Conservation (phyloP, 2,797 vertebrate genomes). For the Sebastes umbrosus region DNA sequence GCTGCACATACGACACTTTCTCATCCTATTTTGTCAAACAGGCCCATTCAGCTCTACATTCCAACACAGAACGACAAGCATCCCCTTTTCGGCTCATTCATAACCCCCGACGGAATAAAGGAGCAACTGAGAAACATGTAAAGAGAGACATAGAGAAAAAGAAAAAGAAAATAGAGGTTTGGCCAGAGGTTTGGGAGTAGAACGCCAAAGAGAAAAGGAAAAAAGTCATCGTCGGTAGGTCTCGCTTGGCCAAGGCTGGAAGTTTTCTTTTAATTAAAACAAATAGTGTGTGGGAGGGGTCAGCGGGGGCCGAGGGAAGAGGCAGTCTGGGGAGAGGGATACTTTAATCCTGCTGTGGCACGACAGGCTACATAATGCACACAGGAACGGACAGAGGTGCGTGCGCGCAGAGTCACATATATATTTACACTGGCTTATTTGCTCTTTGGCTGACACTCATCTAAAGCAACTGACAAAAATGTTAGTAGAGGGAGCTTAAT, state of each 20-base stretch:
- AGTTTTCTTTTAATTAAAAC: slow-evolving; percentile 83
- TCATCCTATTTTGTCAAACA: slow-evolving; percentile 65
- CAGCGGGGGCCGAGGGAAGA: slow-evolving; percentile 41
- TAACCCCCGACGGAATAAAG: slow-evolving; percentile 46
- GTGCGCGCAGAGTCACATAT: not conserved
- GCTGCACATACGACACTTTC: slow-evolving; percentile 65
- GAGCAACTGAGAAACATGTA: slow-evolving; percentile 45
- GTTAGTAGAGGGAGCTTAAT: not conserved
- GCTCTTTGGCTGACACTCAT: slow-evolving; percentile 3
- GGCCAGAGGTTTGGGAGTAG: slow-evolving; percentile 31
- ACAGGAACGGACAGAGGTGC: slow-evolving; percentile 33
- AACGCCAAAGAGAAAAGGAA: slow-evolving; percentile 54
- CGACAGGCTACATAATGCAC: slow-evolving; percentile 68
- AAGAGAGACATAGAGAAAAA: slow-evolving; percentile 29
- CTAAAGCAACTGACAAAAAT: not conserved
- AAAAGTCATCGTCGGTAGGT: slow-evolving; percentile 50
- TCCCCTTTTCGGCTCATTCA: slow-evolving; percentile 31
- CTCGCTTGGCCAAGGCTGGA: slow-evolving; percentile 57
- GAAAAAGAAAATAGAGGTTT: slow-evolving; percentile 19
- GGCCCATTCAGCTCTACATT: slow-evolving; percentile 53
- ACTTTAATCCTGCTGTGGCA: slow-evolving; percentile 81
- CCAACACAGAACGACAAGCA: slow-evolving; percentile 36
- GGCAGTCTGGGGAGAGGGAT: slow-evolving; percentile 68
- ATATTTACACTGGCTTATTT: slow-evolving; percentile 1
- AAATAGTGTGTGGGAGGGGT: slow-evolving; percentile 75